A percentile compares a stretch with the other conserved stretches of the same genome.
Conservation (phyloP, 37 sponge, comb jelly and placozoan species). For the Geodia barretti region DNA sequence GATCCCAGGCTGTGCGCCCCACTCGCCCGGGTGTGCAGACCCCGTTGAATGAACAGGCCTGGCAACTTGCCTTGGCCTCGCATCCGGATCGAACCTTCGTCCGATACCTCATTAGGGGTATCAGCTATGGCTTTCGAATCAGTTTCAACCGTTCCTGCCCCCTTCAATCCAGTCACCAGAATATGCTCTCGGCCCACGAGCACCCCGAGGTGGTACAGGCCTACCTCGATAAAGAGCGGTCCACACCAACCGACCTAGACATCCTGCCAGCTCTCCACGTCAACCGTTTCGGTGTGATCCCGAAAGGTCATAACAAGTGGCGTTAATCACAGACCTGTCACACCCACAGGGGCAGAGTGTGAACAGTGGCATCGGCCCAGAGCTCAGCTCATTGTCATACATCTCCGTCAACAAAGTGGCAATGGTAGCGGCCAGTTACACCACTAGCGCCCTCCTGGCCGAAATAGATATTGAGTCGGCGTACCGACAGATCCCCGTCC, state of each 20-base stretch:
- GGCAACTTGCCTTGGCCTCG: background rate
- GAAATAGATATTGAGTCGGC: conserved; percentile 46
- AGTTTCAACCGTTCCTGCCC: background rate
- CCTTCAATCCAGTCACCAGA: background rate
- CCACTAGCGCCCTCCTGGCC: conserved; percentile 13
- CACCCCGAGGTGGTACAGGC: conserved; percentile 9
- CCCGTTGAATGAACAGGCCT: background rate
- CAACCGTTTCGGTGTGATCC: background rate
- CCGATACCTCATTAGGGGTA: background rate
- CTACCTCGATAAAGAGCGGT: background rate
- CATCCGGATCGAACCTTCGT: background rate
- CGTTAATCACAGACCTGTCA: conserved; percentile 50
- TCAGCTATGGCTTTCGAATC: background rate
- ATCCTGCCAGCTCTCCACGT: background rate
- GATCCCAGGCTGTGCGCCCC: background rate
- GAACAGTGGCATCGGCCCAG: conserved; percentile 44
- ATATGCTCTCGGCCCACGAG: conserved; percentile 9
- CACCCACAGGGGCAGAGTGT: conserved; percentile 33
- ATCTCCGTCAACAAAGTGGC: conserved; percentile 11
- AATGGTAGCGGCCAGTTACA: background rate
- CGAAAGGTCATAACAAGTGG: conserved; percentile 25
- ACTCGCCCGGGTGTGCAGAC: background rate
- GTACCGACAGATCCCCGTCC: conserved; percentile 41
- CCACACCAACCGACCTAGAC: background rate
- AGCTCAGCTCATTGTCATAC: conserved; percentile 34